phyloP scores from a whole-genome alignment of 1,140 invertebrate genomes.

The Zaprionus inermis region DNA sequence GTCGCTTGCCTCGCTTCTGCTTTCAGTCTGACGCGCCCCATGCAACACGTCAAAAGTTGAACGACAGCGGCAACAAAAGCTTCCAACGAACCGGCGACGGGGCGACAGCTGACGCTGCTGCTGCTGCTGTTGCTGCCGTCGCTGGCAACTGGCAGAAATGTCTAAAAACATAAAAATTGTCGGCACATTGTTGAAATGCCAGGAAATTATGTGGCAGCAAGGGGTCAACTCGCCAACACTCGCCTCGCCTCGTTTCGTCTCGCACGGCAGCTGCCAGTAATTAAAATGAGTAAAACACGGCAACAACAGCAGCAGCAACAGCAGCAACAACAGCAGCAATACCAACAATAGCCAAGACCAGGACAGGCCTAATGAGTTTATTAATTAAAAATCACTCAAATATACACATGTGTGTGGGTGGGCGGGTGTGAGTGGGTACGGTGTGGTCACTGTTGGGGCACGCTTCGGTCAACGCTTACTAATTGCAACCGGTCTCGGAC shows the following conservation, averaged over 20 bases:
- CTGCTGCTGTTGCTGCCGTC: slow-evolving; percentile 2
- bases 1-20: slow-evolving; percentile 24
- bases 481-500: slow-evolving; percentile 35
- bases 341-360: slow-evolving; percentile 26
- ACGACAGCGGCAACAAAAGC: slow-evolving; percentile 67
- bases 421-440: slow-evolving; percentile 6
- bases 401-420: slow-evolving; percentile 13
- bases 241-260: not conserved
- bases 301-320: slow-evolving; percentile 29
- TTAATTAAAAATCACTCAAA: slow-evolving; percentile 76
- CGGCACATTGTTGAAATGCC: slow-evolving; percentile 77
- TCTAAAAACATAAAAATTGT: slow-evolving; percentile 75
- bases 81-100: slow-evolving; percentile 50
- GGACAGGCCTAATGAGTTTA: slow-evolving; percentile 72
- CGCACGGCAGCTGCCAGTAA: slow-evolving; percentile 64
- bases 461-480: slow-evolving; percentile 38
- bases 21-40: slow-evolving; percentile 66
- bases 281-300: slow-evolving; percentile 71
- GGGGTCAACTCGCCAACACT: slow-evolving; percentile 36
- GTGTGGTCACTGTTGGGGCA: slow-evolving; percentile 22
- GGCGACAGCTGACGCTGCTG: slow-evolving; percentile 47
- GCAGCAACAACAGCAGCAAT: slow-evolving; percentile 14
- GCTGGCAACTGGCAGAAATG: slow-evolving; percentile 39
- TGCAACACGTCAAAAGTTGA: slow-evolving; percentile 79
- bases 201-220: slow-evolving; percentile 70